Conservation (phyloP, 2,888 invertebrate species). For the Calliscelio sp. region DNA sequence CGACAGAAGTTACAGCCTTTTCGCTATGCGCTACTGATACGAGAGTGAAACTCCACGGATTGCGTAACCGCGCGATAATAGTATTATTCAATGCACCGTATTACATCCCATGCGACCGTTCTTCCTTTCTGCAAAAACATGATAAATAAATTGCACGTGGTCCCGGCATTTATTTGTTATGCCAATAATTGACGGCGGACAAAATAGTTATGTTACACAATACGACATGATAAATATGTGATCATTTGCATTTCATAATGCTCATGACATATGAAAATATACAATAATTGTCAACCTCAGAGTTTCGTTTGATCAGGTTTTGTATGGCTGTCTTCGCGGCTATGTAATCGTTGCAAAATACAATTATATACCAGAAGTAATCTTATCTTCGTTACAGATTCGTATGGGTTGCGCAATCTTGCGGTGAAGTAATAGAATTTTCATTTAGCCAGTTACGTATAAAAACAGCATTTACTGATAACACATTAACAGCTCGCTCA, state of each 20-base stretch:
- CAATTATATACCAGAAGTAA: constrained; percentile 10
- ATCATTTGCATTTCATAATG: constrained; percentile 33
- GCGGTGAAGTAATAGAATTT: constrained; percentile 18
- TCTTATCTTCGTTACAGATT: constrained; percentile 38
- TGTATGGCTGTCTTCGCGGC: too few species aligned
- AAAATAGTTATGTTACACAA: constrained; percentile 38
- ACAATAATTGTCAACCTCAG: neutral
- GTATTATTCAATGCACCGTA: constrained; percentile 68
- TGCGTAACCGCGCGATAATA: constrained; percentile 68
- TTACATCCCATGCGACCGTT: constrained; percentile 53
- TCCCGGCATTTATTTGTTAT: constrained; percentile 38
- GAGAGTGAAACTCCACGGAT: constrained; percentile 71
- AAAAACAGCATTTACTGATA: neutral
- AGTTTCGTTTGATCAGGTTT: neutral
- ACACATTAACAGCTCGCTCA: neutral
- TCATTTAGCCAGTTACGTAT: neutral
- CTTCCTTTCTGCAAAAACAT: constrained; percentile 49
- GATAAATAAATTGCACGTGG: constrained; percentile 55
- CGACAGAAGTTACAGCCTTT: constrained; percentile 23
- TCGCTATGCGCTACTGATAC: constrained; percentile 60
- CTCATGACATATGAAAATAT: too few species aligned
- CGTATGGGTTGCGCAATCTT: constrained; percentile 1
- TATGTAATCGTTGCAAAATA: neutral
- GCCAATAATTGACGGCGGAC: constrained; percentile 38
- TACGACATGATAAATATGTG: constrained; percentile 1